A percentile compares a stretch with the other conserved stretches of the same genome.
Evolutionary conservation across 2,888 invertebrate species (phyloP).

Genomic region (Globia sparganii): DNA sequence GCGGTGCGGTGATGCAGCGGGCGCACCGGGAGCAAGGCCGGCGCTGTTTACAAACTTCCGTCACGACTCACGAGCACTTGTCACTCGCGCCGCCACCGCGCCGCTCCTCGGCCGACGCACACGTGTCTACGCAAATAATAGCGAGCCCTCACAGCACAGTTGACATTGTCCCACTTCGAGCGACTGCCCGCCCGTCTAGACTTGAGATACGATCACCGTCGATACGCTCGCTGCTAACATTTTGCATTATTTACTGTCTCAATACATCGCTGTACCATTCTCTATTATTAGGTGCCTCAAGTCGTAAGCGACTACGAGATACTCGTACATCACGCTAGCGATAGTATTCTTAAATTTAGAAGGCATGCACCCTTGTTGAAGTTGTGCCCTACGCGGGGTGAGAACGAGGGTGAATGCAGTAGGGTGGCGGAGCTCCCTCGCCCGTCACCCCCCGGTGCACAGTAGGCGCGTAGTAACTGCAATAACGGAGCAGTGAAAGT

Average conservation of each 20-base stretch:
- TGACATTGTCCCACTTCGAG: conserved; percentile 87
- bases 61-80: conserved; percentile 84
- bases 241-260: conserved; percentile 73
- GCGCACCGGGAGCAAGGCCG: conserved; percentile 86
- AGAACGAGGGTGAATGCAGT: conserved; percentile 85
- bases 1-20: conserved; percentile 71
- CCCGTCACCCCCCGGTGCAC: conserved; percentile 80
- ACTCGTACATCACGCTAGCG: conserved; percentile 68
- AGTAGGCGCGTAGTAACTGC: conserved; percentile 90
- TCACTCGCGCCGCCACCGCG: conserved; percentile 78
- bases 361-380: conserved; percentile 82
- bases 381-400: conserved; percentile 80
- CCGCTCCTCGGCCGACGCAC: conserved; percentile 74
- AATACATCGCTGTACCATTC: conserved; percentile 52
- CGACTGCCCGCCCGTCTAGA: conserved; percentile 83
- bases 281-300: conserved; percentile 53
- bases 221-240: conserved; percentile 80
- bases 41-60: conserved; percentile 89
- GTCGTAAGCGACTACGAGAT: conserved; percentile 66
- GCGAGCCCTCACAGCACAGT: conserved; percentile 86
- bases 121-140: conserved; percentile 89
- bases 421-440: conserved; percentile 82
- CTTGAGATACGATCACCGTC: conserved; percentile 80
- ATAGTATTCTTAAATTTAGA: conserved; percentile 82
- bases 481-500: conserved; percentile 90